These are phyloP conservation scores for Maniola hyperantus DNA, from an alignment of 2,888 invertebrate genomes.

Conservation along the genomic window DNA sequence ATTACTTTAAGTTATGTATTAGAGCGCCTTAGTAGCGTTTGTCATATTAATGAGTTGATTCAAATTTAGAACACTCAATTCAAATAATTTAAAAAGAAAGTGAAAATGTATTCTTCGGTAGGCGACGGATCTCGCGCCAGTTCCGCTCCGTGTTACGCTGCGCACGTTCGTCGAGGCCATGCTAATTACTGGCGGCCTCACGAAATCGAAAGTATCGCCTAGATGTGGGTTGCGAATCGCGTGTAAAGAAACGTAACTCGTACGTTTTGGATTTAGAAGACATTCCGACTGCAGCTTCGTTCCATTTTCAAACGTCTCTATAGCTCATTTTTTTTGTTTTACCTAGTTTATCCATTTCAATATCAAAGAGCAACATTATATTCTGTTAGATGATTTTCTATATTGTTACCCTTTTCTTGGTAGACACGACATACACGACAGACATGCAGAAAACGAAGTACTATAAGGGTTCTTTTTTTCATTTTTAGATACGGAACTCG, in stretches of 20 bases:
- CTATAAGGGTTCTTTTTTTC: too few relatives aligned
- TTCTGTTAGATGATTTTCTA: too few relatives aligned
- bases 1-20: neutral
- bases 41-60: slow-evolving; percentile 8
- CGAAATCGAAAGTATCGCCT: slow-evolving; percentile 76
- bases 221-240: slow-evolving; percentile 61
- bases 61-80: slow-evolving; percentile 30
- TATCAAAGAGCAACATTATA: too few relatives aligned
- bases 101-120: slow-evolving; percentile 64
- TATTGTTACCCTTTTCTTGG: too few relatives aligned
- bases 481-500: too few relatives aligned
- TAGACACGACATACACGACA: too few relatives aligned
- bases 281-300: slow-evolving; percentile 29
- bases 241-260: slow-evolving; percentile 60
- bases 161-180: slow-evolving; percentile 74
- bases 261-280: slow-evolving; percentile 42
- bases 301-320: neutral
- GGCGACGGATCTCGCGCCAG: slow-evolving; percentile 57
- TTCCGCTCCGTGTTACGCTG: slow-evolving; percentile 74
- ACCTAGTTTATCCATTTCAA: too few relatives aligned
- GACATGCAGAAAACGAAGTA: too few relatives aligned
- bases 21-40: neutral
- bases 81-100: slow-evolving; percentile 73
- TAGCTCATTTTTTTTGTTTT: neutral
- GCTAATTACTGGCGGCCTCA: slow-evolving; percentile 77